Evolutionary conservation across 2,888 invertebrate genomes (phyloP).

Genomic region (Orthosia cruda): DNA sequence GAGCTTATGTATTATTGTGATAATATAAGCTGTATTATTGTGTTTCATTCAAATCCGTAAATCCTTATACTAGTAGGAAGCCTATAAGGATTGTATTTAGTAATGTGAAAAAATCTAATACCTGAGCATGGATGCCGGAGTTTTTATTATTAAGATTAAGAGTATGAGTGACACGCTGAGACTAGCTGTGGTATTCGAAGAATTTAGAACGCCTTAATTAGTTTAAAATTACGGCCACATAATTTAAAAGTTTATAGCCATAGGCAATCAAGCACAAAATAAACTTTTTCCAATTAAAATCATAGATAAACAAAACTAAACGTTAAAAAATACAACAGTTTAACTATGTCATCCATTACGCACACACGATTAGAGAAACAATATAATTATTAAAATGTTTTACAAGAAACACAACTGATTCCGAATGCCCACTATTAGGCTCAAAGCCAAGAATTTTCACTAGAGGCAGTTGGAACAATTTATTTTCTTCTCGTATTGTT

Average conservation of each 20-base stretch:
- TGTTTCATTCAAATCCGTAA: too few species aligned
- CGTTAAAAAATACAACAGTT: conserved; percentile 37
- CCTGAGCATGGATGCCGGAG: neutral
- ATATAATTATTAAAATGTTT: conserved; percentile 68
- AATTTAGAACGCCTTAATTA: conserved; percentile 42
- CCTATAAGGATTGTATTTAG: too few species aligned
- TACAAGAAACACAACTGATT: conserved; percentile 62
- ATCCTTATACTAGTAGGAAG: too few species aligned
- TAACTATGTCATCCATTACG: conserved; percentile 60
- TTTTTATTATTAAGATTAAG: neutral
- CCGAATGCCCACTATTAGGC: conserved; percentile 65
- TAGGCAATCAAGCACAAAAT: conserved; percentile 34
- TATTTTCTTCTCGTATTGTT: conserved; percentile 69
- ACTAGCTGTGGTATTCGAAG: conserved; percentile 10
- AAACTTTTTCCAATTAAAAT: conserved; percentile 31
- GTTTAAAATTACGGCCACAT: conserved; percentile 32
- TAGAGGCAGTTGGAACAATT: conserved; percentile 62
- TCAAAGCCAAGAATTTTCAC: conserved; percentile 69
- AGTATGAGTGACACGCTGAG: neutral
- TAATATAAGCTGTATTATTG: too few species aligned
- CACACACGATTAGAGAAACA: conserved; percentile 57
- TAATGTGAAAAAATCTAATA: too few species aligned
- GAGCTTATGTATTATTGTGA: too few species aligned
- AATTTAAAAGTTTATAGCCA: conserved; percentile 30
- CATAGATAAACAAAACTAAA: conserved; percentile 37